Evolutionary conservation across 2,888 invertebrate genomes (phyloP), one percentile per base, ranked within the genome.

Genomic region (Agrochola litura): DNA sequence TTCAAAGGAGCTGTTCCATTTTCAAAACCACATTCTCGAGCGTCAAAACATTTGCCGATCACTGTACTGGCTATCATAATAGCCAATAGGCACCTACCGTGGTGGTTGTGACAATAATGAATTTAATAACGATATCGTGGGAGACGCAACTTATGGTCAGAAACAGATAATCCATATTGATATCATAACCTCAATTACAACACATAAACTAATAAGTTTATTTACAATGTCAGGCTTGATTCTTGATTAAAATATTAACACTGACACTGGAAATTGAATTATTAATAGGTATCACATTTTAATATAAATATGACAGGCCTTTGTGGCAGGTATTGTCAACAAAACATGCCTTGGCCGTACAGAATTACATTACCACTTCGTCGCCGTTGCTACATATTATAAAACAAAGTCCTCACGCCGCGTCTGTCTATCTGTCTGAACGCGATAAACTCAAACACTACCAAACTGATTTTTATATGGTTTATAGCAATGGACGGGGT

Each of bases 111-210:
- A 77, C 64, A 73, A 56, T 49, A 61, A 56, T 73, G 56, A 82
- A 56, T n/a, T n/a, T n/a, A n/a, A n/a, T 69, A 72, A 82, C 56
- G 68, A 66, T 58, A 14, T n/a, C 73, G 83, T 81, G 79, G 79
- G 83, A 66, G 78, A 83, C 60, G 43, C 52, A 37, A 73, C 66
- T 81, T 80, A 76, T 80, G 75, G 76, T 71, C 80, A 79, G 56
- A 76, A 83, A 75, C 84, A 63, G 43, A 72, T 61, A 83, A 82
- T 82, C 79, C 71, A 76, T 82, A 82, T 82, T 83, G n/a, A 83
- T 63, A 69, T 63, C 77, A 71, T 82, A 81, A 82, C 80, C 80
- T 81, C 61, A 63, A 82, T 82, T 82, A 67, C 65, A 56, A 54
- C 56, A 78, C 41, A 74, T 83, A 82, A 82, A 82, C 72, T 80